A percentile compares a stretch with the other conserved stretches of the same genome.
Conservation (phyloP, 2,797 vertebrate species). For the Falco biarmicus region DNA sequence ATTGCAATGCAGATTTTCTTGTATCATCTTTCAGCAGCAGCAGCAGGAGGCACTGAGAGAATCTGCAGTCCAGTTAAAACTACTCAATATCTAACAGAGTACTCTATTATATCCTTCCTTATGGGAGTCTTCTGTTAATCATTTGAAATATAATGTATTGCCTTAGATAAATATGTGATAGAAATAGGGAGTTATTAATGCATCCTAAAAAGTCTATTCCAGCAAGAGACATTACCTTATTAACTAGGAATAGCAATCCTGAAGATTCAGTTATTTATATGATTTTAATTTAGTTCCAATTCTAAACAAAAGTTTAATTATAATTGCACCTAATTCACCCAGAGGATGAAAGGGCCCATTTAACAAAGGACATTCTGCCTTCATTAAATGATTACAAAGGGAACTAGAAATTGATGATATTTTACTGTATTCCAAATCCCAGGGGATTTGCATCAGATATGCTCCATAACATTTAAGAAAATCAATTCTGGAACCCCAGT, state of each 20-base stretch:
- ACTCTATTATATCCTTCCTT: slow-evolving; percentile 12
- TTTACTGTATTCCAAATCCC: slow-evolving; percentile 42
- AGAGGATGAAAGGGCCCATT: slow-evolving; percentile 40
- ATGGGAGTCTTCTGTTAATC: neutral
- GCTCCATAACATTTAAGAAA: slow-evolving; percentile 44
- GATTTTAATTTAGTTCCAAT: slow-evolving; percentile 57
- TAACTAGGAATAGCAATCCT: slow-evolving; percentile 39
- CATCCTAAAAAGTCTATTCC: slow-evolving; percentile 9
- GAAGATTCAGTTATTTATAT: slow-evolving; percentile 43
- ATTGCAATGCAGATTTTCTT: neutral
- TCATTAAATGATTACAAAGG: slow-evolving; percentile 52
- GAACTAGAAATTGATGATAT: slow-evolving; percentile 22
- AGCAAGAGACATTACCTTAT: neutral
- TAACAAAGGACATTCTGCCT: slow-evolving; percentile 32
- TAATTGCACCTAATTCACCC: slow-evolving; percentile 49
- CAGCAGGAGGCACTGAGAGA: neutral
- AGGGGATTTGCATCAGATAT: slow-evolving; percentile 3
- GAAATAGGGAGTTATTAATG: neutral
- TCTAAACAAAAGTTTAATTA: slow-evolving; percentile 59
- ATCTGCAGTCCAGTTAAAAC: neutral
- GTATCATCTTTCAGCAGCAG: neutral
- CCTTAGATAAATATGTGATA: slow-evolving; percentile 39
- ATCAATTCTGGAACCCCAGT: slow-evolving; percentile 47
- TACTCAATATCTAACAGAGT: neutral
- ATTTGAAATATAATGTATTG: slow-evolving; percentile 12